Base-by-base conservation (phyloP, 2,888 invertebrate genomes). In the Calameuta idolon region DNA sequence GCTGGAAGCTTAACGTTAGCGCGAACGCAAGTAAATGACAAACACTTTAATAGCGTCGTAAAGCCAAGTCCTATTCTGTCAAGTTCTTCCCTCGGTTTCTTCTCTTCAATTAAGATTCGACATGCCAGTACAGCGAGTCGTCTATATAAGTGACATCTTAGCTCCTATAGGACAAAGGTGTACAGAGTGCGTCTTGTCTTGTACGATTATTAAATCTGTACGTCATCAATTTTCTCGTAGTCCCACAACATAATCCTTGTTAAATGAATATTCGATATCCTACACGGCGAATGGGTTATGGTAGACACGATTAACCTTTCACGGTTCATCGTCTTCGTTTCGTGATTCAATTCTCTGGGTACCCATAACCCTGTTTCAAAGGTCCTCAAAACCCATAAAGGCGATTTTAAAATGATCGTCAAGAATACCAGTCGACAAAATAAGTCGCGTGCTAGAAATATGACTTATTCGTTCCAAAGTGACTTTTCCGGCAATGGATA, bases 31-130 rank as follows among this genome's bases (percentile, higher is more conserved):
- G 77, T 77, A 77, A 77, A 79, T 79, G 79, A 79, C 77, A 77
- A 77, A 79, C 79, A 76, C 69, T 79, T 77, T 79, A 79, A 79
- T 77, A 77, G 79, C 76, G 69, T 79, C 76, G 73, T 79, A 79
- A 79, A 79, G 76, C 77, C 74, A 55, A 69, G 76, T 69, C 76
- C 76, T 33, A 79, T 74, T 69, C 79, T 77, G 79, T 73, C 77
- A 79, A 77, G 79, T 79, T 77, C 76, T 69, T 77, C 34, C 74
- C 71, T 77, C 31, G 30, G 74, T 69, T 35, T 75, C 33, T 30
- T 68, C 68, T 34, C n/a, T 23, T 55, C 55, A 55, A 23, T 55
- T 55, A 55, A 55, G 55, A 55, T 55, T 55, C 55, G 55, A 55
- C 23, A 23, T 55, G 55, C 55, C 55, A 55, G 55, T 23, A 55